Evolutionary conservation across 2,888 invertebrate genomes (phyloP), one percentile per base, ranked within the genome.

Genomic region (Sminthurinus aureus): DNA sequence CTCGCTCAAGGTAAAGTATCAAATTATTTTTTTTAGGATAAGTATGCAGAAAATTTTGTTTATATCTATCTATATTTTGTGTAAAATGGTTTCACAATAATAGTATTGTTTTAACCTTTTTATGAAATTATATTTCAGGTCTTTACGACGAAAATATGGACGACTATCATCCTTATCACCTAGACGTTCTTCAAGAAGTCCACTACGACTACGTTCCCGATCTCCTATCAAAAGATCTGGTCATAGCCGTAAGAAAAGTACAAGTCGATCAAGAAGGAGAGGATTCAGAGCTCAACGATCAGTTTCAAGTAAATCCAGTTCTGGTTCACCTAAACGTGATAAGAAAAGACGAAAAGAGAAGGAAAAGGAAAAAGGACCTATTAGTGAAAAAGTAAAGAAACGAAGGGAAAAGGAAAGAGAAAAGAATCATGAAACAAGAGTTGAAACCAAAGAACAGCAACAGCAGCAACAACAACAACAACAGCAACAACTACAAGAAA

Each of bases 381-480:
- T 85, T 84, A 86, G 85, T 81, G 87, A 85, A 77, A 90, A 89
- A 84, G 92, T 91, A 88, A 91, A 91, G 83, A 90, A 89, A 84
- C 92, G 91, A 86, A 92, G 91, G 88, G 91, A 91, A 82, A 91
- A 91, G 83, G 90, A 90, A 58, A 91, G 91, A 75, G 91, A 91
- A 87, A 89, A 91, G 66, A 90, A 90, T 81, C 89, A 90, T 50
- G 89, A 89, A 26, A 90, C 91, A 24, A 38, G n/a, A 6, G 77
- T 81, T 50, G 88, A 89, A 22, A 90, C 91, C 9, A 78, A 18
- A 38, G 77, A 81, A 58, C 12, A 80, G 18, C 24, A 69, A 0
- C 81, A 52, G 3, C 75, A 84, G 24, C n/a, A 50, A 15, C 73
- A 80, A 20, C 79, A 79, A 38, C 78, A 81, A 73, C 75, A 78